Conservation (phyloP, 2,113 vertebrate genomes). For the Oceanodroma tethys region DNA sequence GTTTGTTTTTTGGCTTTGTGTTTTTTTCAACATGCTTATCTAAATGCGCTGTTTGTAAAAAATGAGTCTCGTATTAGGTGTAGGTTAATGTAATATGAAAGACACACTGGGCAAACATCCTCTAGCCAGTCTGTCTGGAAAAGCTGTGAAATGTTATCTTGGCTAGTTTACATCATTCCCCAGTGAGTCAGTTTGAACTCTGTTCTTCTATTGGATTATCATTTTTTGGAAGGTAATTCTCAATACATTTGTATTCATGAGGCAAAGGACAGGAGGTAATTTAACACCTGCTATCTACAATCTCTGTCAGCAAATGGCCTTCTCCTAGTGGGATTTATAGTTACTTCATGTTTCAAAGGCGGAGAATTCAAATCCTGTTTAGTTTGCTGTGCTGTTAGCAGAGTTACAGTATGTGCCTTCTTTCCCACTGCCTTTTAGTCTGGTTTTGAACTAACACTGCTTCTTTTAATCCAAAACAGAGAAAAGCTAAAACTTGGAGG, state of each 20-base stretch:
- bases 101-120: neutral
- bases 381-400: neutral
- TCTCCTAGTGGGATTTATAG: neutral
- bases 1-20: neutral
- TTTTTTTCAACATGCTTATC: neutral
- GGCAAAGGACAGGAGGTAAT: neutral
- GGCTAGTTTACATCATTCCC: neutral
- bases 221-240: neutral
- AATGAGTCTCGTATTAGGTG: neutral
- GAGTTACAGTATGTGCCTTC: neutral
- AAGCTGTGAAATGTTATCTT: neutral
- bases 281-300: neutral
- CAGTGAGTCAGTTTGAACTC: neutral
- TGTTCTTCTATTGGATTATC: neutral
- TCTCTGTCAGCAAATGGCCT: neutral
- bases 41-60: neutral
- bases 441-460: neutral
- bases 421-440: neutral
- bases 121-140: neutral
- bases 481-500: neutral
- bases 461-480: neutral
- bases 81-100: neutral
- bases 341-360: neutral
- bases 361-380: conserved; percentile 10
- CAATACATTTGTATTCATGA: neutral